Conservation (phyloP, 2,888 invertebrate genomes). For the Choreutis nemorana region DNA sequence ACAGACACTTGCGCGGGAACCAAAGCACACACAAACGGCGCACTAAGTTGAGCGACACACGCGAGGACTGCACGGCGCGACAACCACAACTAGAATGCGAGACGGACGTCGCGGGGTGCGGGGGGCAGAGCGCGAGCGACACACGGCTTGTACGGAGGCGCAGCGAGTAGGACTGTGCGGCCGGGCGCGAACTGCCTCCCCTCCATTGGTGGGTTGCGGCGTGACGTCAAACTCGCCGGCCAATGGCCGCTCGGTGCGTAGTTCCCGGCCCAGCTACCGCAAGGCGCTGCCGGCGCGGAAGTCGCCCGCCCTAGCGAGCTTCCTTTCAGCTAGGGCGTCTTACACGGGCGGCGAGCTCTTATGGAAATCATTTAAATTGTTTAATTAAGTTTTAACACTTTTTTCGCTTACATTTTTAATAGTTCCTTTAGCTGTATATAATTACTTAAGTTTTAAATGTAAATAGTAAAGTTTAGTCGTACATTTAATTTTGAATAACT, state of each 20-base stretch:
- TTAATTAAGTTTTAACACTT: no score
- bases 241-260: slow-evolving; percentile 31
- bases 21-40: slow-evolving; percentile 63
- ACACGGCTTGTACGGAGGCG: slow-evolving; percentile 60
- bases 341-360: slow-evolving; percentile 43
- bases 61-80: slow-evolving; percentile 63
- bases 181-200: slow-evolving; percentile 40
- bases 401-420: no score
- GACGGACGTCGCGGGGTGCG: slow-evolving; percentile 52
- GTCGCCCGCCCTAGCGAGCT: slow-evolving; percentile 61
- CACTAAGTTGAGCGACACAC: slow-evolving; percentile 60
- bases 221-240: slow-evolving; percentile 49
- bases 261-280: slow-evolving; percentile 30
- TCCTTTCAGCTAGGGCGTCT: slow-evolving; percentile 60
- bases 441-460: no score
- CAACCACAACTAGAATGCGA: slow-evolving; percentile 65
- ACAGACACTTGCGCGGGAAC: slow-evolving; percentile 61
- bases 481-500: no score
- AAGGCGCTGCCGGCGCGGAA: slow-evolving; percentile 41
- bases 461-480: no score
- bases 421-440: no score
- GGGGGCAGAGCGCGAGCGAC: slow-evolving; percentile 41
- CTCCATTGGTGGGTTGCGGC: slow-evolving; percentile 44
- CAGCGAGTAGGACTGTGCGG: slow-evolving; percentile 61
- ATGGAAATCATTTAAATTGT: slow-evolving; percentile 1